phyloP scores from a whole-genome alignment of 2,797 vertebrate genomes.

The Morus bassanus region DNA sequence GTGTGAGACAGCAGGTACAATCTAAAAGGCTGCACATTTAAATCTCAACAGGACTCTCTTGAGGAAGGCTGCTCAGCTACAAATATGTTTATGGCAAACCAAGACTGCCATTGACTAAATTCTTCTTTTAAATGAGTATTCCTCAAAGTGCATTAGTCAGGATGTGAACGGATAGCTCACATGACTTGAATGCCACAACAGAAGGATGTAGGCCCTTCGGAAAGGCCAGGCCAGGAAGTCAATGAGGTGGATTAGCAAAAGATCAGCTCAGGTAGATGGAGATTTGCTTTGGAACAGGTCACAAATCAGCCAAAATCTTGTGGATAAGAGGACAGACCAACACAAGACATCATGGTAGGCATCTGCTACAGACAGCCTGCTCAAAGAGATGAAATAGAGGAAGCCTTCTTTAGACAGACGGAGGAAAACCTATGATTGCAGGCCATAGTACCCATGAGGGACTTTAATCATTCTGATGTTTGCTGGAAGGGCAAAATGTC shows the following conservation, averaged over 20 bases:
- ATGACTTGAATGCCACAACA: neutral
- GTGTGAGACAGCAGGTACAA: neutral
- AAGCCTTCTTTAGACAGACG: neutral
- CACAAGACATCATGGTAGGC: neutral
- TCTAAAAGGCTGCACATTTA: neutral
- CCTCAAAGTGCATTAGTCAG: neutral
- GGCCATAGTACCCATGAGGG: neutral
- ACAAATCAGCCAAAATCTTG: neutral
- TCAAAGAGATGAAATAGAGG: neutral
- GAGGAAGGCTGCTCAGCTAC: neutral
- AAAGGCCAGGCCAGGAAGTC: neutral
- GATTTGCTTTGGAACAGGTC: neutral
- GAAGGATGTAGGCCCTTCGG: neutral
- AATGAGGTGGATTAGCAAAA: neutral
- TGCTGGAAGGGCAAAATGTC: neutral
- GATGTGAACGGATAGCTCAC: neutral
- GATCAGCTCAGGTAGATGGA: neutral
- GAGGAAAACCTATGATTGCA: neutral
- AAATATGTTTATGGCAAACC: neutral
- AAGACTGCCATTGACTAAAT: neutral
- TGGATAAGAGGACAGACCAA: neutral
- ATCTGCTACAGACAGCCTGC: neutral
- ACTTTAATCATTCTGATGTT: neutral
- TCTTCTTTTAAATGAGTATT: neutral
- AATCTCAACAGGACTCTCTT: neutral